These are phyloP conservation scores for Lepidocyrtinus sp. DNA, from an alignment of 2,888 invertebrate species.

Conservation along the genomic window DNA sequence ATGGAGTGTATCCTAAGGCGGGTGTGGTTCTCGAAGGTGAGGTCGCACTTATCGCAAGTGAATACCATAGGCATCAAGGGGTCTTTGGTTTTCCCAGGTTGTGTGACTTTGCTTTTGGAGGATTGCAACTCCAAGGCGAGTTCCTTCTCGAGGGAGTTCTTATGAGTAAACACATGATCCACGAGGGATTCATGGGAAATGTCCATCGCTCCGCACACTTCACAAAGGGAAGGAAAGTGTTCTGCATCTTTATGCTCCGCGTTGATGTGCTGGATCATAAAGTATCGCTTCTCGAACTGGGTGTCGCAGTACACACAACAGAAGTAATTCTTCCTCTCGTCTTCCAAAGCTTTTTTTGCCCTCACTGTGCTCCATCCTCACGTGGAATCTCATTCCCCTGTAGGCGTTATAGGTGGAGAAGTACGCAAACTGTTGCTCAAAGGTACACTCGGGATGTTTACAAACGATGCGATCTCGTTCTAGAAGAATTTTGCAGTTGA, in stretches of 20 bases:
- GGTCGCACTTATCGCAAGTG: background rate
- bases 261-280: background rate
- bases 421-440: background rate
- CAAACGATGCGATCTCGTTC: background rate
- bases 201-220: background rate
- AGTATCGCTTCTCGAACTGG: background rate
- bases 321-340: background rate
- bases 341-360: background rate
- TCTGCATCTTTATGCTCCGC: background rate
- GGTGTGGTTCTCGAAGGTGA: background rate
- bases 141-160: background rate
- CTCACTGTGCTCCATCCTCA: background rate
- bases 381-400: background rate
- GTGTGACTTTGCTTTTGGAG: background rate
- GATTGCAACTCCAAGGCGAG: background rate
- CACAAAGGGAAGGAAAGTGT: background rate
- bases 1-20: background rate
- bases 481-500: background rate
- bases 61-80: background rate
- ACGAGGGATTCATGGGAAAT: background rate
- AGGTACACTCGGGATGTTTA: background rate
- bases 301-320: background rate
- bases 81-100: background rate
- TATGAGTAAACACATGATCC: background rate
- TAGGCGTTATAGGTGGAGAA: background rate